Conservation (phyloP, 64 coral and sea anemone genomes). For the Orbicella faveolata region DNA sequence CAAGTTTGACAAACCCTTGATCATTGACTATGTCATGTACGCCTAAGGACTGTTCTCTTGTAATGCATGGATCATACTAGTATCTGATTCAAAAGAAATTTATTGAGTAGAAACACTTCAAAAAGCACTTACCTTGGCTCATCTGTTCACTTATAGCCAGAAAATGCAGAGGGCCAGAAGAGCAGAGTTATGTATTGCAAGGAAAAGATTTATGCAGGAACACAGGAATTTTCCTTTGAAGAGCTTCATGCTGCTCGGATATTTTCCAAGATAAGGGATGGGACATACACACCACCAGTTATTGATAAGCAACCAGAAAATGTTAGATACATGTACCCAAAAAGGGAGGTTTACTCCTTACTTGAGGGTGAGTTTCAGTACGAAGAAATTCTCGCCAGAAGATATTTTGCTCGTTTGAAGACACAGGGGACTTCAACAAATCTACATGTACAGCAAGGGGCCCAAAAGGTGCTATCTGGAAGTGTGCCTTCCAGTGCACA, state of each 20-base stretch:
- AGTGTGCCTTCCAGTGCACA: neutral
- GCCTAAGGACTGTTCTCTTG: no score
- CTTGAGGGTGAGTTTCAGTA: slow-evolving; percentile 72
- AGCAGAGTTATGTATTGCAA: slow-evolving; percentile 92
- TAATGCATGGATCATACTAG: no score
- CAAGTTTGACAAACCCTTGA: no score
- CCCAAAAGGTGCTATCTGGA: neutral
- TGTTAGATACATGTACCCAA: slow-evolving; percentile 83
- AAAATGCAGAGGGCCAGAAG: slow-evolving; percentile 62
- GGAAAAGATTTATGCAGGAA: slow-evolving; percentile 91
- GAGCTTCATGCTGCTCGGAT: slow-evolving; percentile 78
- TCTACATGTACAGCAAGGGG: neutral
- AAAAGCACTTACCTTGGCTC: neutral
- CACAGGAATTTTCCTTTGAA: slow-evolving; percentile 94
- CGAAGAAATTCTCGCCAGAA: slow-evolving; percentile 82
- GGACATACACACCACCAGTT: neutral
- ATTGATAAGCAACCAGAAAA: neutral
- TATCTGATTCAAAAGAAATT: no score
- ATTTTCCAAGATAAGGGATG: slow-evolving; percentile 46
- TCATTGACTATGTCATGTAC: no score
- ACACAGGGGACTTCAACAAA: neutral
- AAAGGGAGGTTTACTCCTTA: slow-evolving; percentile 88
- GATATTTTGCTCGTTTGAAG: slow-evolving; percentile 59
- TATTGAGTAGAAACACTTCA: no score
- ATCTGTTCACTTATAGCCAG: slow-evolving; percentile 28